Conservation (phyloP, 2,797 vertebrate species). For the Simalia tracyae region DNA sequence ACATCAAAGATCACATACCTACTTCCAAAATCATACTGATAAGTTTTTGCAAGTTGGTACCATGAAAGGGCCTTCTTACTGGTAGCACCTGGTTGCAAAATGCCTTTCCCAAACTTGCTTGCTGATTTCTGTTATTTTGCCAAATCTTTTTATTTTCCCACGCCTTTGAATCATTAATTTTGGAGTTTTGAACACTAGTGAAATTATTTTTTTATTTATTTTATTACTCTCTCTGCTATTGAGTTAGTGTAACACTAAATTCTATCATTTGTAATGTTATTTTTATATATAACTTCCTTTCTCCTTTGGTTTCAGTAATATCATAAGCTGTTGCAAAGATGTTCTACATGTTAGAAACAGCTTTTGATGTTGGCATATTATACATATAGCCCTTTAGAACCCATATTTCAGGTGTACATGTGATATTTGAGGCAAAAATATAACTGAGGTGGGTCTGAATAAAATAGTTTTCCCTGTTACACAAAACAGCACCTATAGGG, state of each 20-base stretch:
- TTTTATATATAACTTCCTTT: not conserved
- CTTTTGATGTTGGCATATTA: not conserved
- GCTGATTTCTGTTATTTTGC: not conserved
- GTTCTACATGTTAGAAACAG: not conserved
- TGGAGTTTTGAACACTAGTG: not conserved
- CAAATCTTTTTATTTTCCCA: not conserved
- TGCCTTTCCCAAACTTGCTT: not conserved
- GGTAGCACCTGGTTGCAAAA: not conserved
- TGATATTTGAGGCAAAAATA: not conserved
- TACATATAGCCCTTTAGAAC: not conserved
- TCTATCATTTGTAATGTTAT: not conserved
- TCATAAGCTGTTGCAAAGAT: not conserved
- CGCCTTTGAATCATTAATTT: not conserved
- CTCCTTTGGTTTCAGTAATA: not conserved
- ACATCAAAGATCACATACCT: not conserved
- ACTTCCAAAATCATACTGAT: too few species aligned
- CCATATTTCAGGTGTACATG: not conserved
- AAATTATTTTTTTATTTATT: too few species aligned
- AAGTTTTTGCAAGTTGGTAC: not conserved
- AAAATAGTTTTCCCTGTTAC: not conserved
- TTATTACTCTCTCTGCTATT: not conserved
- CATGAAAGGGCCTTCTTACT: not conserved
- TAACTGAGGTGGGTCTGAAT: too few species aligned
- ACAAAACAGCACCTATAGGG: not conserved
- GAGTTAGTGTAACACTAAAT: not conserved